Base-by-base conservation (phyloP, 1,140 invertebrate species). In the Aphelinus certus region DNA sequence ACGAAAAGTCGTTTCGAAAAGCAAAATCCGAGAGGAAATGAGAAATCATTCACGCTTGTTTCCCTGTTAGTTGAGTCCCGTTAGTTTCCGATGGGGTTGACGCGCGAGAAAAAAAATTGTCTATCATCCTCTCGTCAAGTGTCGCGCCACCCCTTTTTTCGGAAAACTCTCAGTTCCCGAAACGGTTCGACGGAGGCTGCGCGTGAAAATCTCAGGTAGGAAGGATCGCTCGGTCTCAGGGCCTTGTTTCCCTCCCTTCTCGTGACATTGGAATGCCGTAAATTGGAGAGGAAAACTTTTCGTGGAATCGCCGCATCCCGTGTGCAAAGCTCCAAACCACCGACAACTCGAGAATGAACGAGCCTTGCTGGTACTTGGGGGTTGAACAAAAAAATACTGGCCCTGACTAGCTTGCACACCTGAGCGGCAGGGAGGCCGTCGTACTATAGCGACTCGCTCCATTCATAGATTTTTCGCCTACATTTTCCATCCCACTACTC, bases 201-300 rank as follows among this genome's bases (percentile, higher is more conserved):
- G 9, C 53, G 58, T 57, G 53, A 7, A 74, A 63, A 48, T 53
- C 43, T 73, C 57, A 65, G 64, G 64, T 67, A 58, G 49, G 57
- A 67, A 67, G 26, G 10, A 65, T 57, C 26, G 26, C 63, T 51
- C 5, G 48, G 58, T 26, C 46, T 66, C 57, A n/a, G 6, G 7
- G 48, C 10, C 57, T 56, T 3, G 5, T 26, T 63, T 46, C 53
- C 45, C 10, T 56, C 7, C 47, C 53, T 61, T 51, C 51, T 9
- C 46, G 43, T 65, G 73, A 77, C 76, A 64, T 81, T 63, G 78
- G 78, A 80, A 80, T 79, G 79, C 75, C 77, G 76, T 77, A 79
- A 78, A 82, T 83, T 78, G 63, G 45, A 60, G 69, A 46, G 73
- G 49, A 51, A 61, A 67, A 56, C 61, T 62, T 70, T 75, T 73